A percentile compares a stretch with the other conserved stretches of the same genome.
These are phyloP conservation scores for Fregetta grallaria DNA, from an alignment of 2,113 vertebrate species.

Conservation along the genomic window DNA sequence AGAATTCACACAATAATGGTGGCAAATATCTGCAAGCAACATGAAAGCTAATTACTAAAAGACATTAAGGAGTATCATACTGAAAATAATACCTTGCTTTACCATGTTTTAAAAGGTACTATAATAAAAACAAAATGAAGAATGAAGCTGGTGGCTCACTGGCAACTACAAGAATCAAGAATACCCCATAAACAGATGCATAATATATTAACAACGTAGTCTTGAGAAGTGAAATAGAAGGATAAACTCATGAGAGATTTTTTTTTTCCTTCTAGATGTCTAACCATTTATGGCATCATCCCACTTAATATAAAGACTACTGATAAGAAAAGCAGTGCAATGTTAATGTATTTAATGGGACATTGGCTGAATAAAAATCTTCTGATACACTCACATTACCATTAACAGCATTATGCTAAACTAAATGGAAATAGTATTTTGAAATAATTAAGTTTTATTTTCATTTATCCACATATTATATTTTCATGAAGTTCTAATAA, in stretches of 20 bases:
- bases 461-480: conserved; percentile 34
- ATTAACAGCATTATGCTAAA: conserved; percentile 1
- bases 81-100: not conserved
- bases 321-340: conserved; percentile 11
- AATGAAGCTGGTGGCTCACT: not conserved
- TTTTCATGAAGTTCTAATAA: conserved; percentile 23
- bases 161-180: not conserved
- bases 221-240: not conserved
- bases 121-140: not conserved
- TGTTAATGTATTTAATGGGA: conserved; percentile 36
- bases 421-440: conserved; percentile 28
- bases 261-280: not conserved
- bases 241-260: not conserved
- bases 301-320: not conserved
- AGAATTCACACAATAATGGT: conserved; percentile 96
- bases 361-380: conserved; percentile 18
- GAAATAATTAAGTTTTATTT: conserved; percentile 55
- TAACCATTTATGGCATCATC: conserved; percentile 20
- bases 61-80: not conserved
- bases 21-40: conserved; percentile 86
- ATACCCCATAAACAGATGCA: not conserved
- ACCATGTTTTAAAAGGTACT: not conserved
- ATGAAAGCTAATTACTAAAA: not conserved
- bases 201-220: not conserved
- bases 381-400: not conserved